Evolutionary conservation across 2,113 vertebrate genomes (phyloP).

Genomic region (Leiothrix lutea): DNA sequence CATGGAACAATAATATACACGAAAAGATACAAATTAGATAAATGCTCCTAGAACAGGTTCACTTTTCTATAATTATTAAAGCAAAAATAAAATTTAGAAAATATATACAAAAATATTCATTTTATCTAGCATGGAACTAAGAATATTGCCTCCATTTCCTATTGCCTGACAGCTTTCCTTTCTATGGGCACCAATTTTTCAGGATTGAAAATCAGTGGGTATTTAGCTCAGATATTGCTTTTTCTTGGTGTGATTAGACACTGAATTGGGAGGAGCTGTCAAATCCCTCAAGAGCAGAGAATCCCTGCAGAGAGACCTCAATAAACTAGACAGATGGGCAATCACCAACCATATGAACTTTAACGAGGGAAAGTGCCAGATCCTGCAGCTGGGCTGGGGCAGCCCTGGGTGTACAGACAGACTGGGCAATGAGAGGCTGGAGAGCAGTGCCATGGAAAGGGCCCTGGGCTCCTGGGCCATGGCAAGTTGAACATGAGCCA

Average conservation of each 20-base stretch:
- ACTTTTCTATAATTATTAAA: neutral
- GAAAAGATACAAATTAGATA: neutral
- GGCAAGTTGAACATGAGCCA: neutral
- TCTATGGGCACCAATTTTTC: neutral
- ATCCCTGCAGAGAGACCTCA: neutral
- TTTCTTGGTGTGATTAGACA: neutral
- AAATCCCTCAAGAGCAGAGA: neutral
- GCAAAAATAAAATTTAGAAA: neutral
- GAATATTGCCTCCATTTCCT: neutral
- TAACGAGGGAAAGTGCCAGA: accelerated
- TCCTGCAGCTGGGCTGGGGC: too few species aligned
- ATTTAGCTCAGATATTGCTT: neutral
- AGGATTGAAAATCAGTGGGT: neutral
- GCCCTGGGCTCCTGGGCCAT: neutral
- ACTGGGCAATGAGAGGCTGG: neutral
- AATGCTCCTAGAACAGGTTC: neutral
- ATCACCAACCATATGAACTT: neutral
- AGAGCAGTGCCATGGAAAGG: neutral
- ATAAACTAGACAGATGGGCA: neutral
- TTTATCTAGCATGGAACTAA: neutral
- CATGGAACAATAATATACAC: neutral
- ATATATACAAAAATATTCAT: neutral
- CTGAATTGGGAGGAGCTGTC: neutral
- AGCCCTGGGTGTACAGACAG: neutral
- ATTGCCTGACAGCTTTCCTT: neutral